These are phyloP conservation scores for Zosterops japonicus DNA, from an alignment of 2,113 vertebrate species.

Conservation along the genomic window DNA sequence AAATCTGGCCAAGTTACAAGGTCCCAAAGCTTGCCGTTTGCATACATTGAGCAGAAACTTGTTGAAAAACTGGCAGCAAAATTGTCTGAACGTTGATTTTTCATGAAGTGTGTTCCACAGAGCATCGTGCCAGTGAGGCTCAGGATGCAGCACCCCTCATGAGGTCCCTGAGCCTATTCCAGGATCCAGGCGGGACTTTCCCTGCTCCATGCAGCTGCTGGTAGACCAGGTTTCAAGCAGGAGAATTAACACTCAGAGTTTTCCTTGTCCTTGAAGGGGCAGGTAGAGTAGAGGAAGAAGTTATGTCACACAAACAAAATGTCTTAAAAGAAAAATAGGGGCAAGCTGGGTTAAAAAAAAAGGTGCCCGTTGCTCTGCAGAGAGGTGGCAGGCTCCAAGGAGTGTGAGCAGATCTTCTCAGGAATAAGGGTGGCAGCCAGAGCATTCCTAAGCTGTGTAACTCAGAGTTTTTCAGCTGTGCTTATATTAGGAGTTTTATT, in stretches of 20 bases:
- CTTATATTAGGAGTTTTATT: not conserved
- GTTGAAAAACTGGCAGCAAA: not conserved
- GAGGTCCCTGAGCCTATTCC: not conserved
- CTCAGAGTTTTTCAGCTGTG: not conserved
- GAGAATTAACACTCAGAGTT: not conserved
- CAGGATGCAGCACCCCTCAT: not conserved
- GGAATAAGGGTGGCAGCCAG: not conserved
- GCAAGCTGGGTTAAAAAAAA: not conserved
- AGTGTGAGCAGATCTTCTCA: not conserved
- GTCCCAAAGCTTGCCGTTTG: not conserved
- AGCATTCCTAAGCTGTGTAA: not conserved
- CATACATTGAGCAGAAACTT: not conserved
- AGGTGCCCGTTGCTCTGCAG: accelerated
- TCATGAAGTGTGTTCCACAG: not conserved
- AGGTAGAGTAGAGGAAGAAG: not conserved
- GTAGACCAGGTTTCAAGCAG: not conserved
- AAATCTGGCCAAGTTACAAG: not conserved
- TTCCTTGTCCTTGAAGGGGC: not conserved
- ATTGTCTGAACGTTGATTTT: not conserved
- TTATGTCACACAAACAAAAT: not conserved
- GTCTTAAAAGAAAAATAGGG: not conserved
- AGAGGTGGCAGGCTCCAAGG: not conserved
- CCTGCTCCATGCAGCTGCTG: not conserved
- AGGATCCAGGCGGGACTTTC: not conserved
- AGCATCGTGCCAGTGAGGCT: not conserved